Evolutionary conservation across 2,888 invertebrate genomes (phyloP), one percentile per base, ranked within the genome.

Genomic region (Alentia gelatinosa): DNA sequence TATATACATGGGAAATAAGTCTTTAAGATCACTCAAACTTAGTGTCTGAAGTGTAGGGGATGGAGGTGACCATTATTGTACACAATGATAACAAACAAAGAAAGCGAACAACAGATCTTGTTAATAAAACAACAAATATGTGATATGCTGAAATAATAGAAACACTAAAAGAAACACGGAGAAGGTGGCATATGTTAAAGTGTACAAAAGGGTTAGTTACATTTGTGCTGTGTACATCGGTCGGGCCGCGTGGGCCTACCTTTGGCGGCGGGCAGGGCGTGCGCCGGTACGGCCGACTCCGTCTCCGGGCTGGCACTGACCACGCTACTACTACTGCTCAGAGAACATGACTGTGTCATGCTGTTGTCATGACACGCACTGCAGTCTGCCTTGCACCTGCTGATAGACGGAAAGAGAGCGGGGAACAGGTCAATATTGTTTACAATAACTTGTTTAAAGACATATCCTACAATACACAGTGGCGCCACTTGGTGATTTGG

Each of bases 241-340:
- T 50, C 35, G 26, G 86, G 86, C 86, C 86, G 86, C 86, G 47
- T 26, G 47, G 86, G 86, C 86, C 86, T 86, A 86, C 86, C 86
- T 86, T 86, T 86, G 86, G 33, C 50, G 33, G 86, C 47, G 42
- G 86, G 26, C 4, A 83, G 39, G 47, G 86, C 47, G 33, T 42
- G 26, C 30, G 86, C 86, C 15, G 56, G n/a, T n/a, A 50, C 19
- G 15, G 37, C 63, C 63, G 30, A 30, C 30, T 89, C 91, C 0
- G 88, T 37, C n/a, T 92, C 91, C 7, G 92, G 90, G 37, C 86
- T 89, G 75, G 89, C 83, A 40, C 91, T 92, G 88, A 92, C 50
- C 39, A 92, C 92, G 84, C 92, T 92, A 83, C 91, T 91, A n/a
- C 89, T 90, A 84, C 91, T 92, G 83, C 91, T 88, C 50, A 92